Evolutionary conservation across 2,797 vertebrate species (phyloP).

Genomic region (Eidolon dupreanum): DNA sequence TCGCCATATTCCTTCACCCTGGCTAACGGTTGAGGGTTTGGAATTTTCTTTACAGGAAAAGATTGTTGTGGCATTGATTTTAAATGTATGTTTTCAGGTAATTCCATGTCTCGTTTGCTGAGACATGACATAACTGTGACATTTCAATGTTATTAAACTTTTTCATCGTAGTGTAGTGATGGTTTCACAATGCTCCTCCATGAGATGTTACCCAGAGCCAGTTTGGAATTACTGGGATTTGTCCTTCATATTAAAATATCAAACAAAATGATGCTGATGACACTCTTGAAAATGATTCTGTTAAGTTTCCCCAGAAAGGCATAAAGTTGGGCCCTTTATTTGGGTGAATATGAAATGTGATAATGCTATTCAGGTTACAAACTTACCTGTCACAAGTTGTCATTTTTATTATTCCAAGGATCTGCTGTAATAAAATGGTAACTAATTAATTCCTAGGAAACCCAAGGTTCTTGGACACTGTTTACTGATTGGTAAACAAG

Average conservation of each 20-base stretch:
- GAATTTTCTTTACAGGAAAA: neutral
- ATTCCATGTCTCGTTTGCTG: neutral
- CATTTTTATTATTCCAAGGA: neutral
- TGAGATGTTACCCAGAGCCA: neutral
- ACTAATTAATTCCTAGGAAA: neutral
- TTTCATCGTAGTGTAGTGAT: neutral
- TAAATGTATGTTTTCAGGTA: neutral
- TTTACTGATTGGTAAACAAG: neutral
- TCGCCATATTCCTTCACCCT: too few species aligned
- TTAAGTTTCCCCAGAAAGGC: neutral
- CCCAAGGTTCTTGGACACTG: accelerated
- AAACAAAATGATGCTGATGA: neutral
- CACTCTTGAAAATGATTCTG: neutral
- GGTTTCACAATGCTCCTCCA: too few species aligned
- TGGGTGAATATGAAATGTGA: neutral
- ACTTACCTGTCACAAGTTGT: neutral
- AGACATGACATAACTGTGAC: neutral
- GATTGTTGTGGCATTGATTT: neutral
- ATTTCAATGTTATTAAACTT: too few species aligned
- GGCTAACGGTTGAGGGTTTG: neutral
- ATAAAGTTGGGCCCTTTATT: accelerated
- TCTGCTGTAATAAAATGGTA: neutral
- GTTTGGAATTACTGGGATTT: neutral
- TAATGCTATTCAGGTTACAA: too few species aligned
- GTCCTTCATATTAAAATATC: neutral